Conservation (phyloP, 2,113 vertebrate genomes). For the Cephalopholis sonnerati region DNA sequence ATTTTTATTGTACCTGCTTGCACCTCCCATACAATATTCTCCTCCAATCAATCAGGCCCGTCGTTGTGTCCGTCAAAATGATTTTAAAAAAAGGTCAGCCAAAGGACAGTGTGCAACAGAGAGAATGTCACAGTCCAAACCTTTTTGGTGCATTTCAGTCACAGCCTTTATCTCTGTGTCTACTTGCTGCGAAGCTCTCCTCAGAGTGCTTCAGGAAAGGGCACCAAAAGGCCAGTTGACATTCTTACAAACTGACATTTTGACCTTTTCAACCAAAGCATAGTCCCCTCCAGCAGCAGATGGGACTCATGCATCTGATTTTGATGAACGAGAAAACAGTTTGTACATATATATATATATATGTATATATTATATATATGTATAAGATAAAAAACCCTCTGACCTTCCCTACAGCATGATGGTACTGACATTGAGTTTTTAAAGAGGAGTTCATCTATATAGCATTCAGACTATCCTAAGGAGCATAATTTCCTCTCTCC, state of each 20-base stretch:
- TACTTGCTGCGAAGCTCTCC: neutral
- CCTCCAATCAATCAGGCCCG: neutral
- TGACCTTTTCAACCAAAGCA: slow-evolving; percentile 45
- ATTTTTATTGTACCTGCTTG: neutral
- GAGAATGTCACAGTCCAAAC: neutral
- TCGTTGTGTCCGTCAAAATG: too few relatives aligned
- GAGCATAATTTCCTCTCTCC: neutral
- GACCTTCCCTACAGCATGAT: neutral
- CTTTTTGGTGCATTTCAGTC: neutral
- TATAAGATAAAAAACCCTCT: neutral
- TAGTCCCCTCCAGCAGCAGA: slow-evolving; percentile 22
- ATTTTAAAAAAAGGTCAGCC: neutral
- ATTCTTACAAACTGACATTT: slow-evolving; percentile 54
- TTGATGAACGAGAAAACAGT: neutral
- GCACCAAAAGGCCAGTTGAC: neutral
- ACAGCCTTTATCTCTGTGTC: neutral
- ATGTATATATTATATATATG: too few relatives aligned
- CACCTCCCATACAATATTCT: too few relatives aligned
- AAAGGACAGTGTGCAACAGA: neutral
- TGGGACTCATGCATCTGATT: slow-evolving; percentile 12
- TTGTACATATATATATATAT: too few relatives aligned
- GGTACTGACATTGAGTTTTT: neutral
- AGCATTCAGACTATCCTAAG: neutral
- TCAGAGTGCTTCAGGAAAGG: neutral
- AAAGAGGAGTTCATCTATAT: neutral